phyloP scores from a whole-genome alignment of 2,888 invertebrate genomes.

The Halocaridina rubra region DNA sequence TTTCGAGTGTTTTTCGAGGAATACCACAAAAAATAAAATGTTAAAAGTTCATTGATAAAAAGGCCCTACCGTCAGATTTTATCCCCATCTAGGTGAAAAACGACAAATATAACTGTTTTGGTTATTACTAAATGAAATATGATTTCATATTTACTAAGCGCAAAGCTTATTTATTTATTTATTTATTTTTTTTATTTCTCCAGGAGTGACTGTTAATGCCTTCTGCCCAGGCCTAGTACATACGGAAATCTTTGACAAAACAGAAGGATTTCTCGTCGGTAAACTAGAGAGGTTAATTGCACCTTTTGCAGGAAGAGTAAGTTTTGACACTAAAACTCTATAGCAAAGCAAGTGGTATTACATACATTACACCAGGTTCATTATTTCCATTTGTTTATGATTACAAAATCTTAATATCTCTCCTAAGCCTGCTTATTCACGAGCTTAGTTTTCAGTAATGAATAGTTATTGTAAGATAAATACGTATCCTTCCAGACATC shows the following conservation, averaged over 20 bases:
- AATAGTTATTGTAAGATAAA: not conserved
- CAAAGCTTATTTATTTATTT: too few species aligned
- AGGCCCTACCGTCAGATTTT: too few species aligned
- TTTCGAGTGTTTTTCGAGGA: too few species aligned
- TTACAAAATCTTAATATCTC: not conserved
- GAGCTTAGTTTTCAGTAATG: not conserved
- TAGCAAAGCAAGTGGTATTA: not conserved
- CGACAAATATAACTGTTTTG: too few species aligned
- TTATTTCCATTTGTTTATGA: not conserved
- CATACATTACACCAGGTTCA: not conserved
- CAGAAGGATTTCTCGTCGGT: not conserved
- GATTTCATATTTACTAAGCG: too few species aligned
- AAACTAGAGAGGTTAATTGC: not conserved
- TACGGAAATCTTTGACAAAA: conserved; percentile 38
- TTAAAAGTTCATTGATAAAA: too few species aligned
- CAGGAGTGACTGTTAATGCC: conserved; percentile 35
- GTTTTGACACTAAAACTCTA: not conserved
- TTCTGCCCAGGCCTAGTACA: conserved; percentile 34
- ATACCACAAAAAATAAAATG: too few species aligned
- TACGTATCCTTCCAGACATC: conserved; percentile 17
- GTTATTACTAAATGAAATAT: too few species aligned
- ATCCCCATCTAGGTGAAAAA: too few species aligned
- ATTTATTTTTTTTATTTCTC: too few species aligned
- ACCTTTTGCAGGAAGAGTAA: conserved; percentile 28
- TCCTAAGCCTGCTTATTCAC: not conserved